Conservation (phyloP, 2,113 vertebrate genomes). For the Dissostichus mawsoni region DNA sequence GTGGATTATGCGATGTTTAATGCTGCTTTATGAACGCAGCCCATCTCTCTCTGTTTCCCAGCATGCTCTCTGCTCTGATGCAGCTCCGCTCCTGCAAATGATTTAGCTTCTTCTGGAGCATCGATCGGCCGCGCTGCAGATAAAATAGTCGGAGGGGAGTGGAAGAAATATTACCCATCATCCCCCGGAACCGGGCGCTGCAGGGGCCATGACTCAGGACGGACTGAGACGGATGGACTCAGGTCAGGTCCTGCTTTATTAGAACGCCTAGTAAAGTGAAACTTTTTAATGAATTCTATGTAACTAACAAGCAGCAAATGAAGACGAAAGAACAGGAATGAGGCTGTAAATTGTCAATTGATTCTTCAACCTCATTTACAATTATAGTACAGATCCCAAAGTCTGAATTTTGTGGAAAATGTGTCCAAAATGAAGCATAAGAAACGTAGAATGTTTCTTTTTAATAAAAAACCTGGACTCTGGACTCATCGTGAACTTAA, state of each 20-base stretch:
- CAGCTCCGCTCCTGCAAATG: slow-evolving; percentile 53
- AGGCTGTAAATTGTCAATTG: background rate
- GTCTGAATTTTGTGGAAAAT: background rate
- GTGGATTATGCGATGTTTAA: background rate
- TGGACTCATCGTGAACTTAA: background rate
- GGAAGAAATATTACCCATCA: slow-evolving; percentile 74
- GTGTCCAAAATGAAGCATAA: background rate
- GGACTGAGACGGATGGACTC: slow-evolving; percentile 50
- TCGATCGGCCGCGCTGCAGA: slow-evolving; percentile 72
- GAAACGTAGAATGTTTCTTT: no score
- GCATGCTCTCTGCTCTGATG: slow-evolving; percentile 64
- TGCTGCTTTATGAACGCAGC: slow-evolving; percentile 14
- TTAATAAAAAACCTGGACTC: no score
- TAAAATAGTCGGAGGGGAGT: slow-evolving; percentile 45
- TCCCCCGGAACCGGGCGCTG: slow-evolving; percentile 35
- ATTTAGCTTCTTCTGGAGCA: slow-evolving; percentile 68
- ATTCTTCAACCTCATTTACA: no score
- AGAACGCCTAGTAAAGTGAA: background rate
- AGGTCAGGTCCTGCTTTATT: slow-evolving; percentile 25
- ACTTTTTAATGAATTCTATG: slow-evolving; percentile 43
- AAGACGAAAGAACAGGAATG: background rate
- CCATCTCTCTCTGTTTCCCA: slow-evolving; percentile 43
- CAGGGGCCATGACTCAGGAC: slow-evolving; percentile 67
- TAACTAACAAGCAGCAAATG: background rate
- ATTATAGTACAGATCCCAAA: no score